Percentiles rank a stretch among this genome's conserved stretches.
Conservation (phyloP, 2,113 vertebrate species). For the Oxyruncus cristatus region DNA sequence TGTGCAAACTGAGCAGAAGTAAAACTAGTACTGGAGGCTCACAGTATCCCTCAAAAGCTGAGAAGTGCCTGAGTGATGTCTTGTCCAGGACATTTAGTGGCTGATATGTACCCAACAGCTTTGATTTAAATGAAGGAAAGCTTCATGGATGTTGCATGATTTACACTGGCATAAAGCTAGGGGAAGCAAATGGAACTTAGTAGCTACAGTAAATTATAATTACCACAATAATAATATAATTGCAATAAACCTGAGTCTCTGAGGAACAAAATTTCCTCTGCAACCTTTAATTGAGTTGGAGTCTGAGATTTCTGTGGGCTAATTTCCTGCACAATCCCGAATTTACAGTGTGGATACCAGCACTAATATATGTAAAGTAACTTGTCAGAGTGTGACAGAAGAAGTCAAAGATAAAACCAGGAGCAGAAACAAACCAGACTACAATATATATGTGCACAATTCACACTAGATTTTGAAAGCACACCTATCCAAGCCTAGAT, state of each 20-base stretch:
- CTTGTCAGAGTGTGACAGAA: not conserved
- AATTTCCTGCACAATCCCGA: not conserved
- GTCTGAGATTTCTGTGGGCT: not conserved
- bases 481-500: not conserved
- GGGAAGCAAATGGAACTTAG: not conserved
- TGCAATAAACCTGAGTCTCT: not conserved
- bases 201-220: not conserved
- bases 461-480: not conserved
- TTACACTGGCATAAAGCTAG: not conserved
- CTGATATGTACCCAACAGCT: not conserved
- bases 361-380: not conserved
- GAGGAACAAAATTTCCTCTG: not conserved
- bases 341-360: not conserved
- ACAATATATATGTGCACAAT: not conserved
- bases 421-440: not conserved
- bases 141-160: not conserved
- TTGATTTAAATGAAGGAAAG: not conserved
- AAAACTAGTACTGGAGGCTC: not conserved
- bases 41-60: conserved; percentile 6
- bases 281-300: not conserved
- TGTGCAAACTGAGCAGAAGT: conserved; percentile 23
- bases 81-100: not conserved
- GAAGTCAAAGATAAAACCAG: not conserved
- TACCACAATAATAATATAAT: not conserved
- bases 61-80: not conserved